Base-by-base conservation (phyloP, 1,140 invertebrate genomes). In the Aplysia californica region DNA sequence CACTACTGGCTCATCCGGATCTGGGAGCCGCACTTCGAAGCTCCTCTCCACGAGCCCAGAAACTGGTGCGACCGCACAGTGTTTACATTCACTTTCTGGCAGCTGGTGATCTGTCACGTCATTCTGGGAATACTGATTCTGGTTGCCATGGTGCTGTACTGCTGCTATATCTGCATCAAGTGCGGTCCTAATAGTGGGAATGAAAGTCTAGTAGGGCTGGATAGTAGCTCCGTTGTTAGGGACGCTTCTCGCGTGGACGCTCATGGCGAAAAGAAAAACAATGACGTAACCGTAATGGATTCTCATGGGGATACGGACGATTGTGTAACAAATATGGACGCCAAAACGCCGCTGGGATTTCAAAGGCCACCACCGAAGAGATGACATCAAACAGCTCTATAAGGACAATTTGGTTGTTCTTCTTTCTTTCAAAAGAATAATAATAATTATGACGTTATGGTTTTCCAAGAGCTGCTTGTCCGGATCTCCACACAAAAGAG, bases 41-140 rank as follows among this genome's bases (percentile, higher is more conserved):
- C 92, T 1, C 92, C 92, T 0, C 90, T 94, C 26, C 94, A 93
- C 85, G 84, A 87, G 55, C 86, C 86, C 0, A 81, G 81, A n/a
- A 86, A 87, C 78, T 88, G 87, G 87, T 88, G 87, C 64, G 84
- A 86, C 72, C 77, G 81, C 74, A 84, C 85, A 0, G 83, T 87
- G 1, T 87, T 85, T 70, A 78, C 80, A 66, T 85, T 86, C 70
- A 76, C 84, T 38, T 80, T 85, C 72, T 92, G 93, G 10, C 94
- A 95, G 84, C 91, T 96, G 0, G 91, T 91, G 66, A 76, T 79
- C 66, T 83, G 82, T 36, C 80, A 83, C 74, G 67, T 55, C n/a
- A 73, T 83, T n/a, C 41, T 84, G 29, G 76, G 75, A 15, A 0
- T 82, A 10, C 66, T 81, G 2, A n/a, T 81, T 23, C 50, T 69